Evolutionary conservation across 2,113 vertebrate genomes (phyloP), one percentile per base, ranked within the genome.

Genomic region (Bufo bufo): DNA sequence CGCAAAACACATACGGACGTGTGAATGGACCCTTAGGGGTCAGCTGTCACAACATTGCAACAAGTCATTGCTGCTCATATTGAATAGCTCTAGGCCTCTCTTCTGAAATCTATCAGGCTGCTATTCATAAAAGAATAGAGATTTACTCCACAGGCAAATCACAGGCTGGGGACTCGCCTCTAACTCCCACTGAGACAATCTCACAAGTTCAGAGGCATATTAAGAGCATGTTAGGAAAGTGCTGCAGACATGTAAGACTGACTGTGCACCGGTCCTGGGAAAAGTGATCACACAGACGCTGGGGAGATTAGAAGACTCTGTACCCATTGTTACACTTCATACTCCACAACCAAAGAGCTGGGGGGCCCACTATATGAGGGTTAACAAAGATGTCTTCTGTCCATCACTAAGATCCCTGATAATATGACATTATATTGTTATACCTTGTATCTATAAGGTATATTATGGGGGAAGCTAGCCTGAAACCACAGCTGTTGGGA

Each of bases 101-200:
- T 74, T 75, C 79, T 82, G 43, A 82, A 63, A 75, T 82, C 78
- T 72, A 63, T 74, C 86, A 52, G 78, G 20, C 69, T 33, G 20
- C 79, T 88, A 88, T 87, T 87, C 79, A 87, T 49, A 56, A 69
- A 71, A 71, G 11, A 33, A 17, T 49, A 82, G 54, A 83, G 71
- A 88, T 77, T 83, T 88, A 83, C 87, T 84, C 80, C 47, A 52
- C 80, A 83, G 85, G 77, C 61, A 19, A 63, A 77, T 85, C 83
- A 85, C 50, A 74, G 74, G n/a, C 63, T 16, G 58, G 69, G 78
- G 75, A 52, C 43, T 56, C 58, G n/a, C 71, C 52, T 12, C 61
- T n/a, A 45, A 84, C 87, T 84, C 87, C 87, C 87, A 88, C 87
- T 77, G 87, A 88, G 87, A 17, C 87, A 84, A 82, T 75, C 65